These are phyloP conservation scores for Orthosia cruda DNA, from an alignment of 2,888 invertebrate genomes.

Conservation along the genomic window DNA sequence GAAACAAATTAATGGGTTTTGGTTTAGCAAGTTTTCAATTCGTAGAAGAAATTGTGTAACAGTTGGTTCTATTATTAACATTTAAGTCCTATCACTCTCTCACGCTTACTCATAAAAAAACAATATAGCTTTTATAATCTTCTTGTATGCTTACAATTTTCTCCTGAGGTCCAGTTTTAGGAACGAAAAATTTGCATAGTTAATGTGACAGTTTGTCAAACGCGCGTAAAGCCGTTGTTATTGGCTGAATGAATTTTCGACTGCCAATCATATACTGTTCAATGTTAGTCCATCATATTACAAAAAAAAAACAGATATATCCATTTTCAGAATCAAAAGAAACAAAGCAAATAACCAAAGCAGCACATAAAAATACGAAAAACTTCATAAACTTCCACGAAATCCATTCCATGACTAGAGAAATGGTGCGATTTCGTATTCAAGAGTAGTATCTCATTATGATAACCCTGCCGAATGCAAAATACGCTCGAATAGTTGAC, in stretches of 20 bases:
- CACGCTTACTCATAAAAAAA: no score
- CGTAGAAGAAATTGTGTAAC: no score
- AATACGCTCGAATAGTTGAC: conserved; percentile 66
- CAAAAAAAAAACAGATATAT: not conserved
- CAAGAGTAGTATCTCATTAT: conserved; percentile 62
- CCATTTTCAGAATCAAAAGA: not conserved
- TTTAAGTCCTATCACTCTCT: no score
- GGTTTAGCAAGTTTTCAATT: not conserved
- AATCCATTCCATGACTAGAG: conserved; percentile 30
- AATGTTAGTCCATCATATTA: no score
- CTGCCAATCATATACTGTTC: not conserved
- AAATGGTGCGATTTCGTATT: conserved; percentile 64
- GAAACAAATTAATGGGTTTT: not conserved
- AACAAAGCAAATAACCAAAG: not conserved
- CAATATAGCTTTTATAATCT: not conserved
- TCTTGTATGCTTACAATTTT: not conserved
- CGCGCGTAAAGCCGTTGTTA: not conserved
- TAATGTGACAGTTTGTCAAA: not conserved
- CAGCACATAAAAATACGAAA: not conserved
- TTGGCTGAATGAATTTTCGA: not conserved
- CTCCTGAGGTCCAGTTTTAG: not conserved
- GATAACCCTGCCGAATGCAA: conserved; percentile 73
- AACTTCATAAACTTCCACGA: conserved; percentile 14
- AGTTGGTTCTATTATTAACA: no score
- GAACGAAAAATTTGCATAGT: not conserved